Evolutionary conservation across 2,888 invertebrate genomes (phyloP), one percentile per base, ranked within the genome.

Genomic region (Merodon equestris): DNA sequence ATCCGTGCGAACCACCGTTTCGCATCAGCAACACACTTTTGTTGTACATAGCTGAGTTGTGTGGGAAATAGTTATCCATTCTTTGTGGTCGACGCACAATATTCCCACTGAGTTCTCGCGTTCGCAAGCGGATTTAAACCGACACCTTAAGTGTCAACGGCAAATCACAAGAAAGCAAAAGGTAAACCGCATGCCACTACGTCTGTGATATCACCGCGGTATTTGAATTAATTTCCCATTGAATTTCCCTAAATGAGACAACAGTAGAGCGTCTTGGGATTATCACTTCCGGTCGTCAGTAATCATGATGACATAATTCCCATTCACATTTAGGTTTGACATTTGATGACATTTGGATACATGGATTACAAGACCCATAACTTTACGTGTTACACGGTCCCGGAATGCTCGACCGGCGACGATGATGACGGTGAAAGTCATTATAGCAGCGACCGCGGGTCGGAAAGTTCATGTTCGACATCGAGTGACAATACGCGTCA

Each of bases 321-420:
- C 27, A n/a, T 27, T 1, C 19, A n/a, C 18, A 14, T 19, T 19
- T 4, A 58, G 73, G 53, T 53, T 66, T 34, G 47, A 73, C 53
- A 53, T 42, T 53, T 34, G 27, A 51, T 36, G 14, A 58, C 38
- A 17, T 9, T 47, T 58, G 10, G 42, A 63, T 38, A 44, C 81
- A 84, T 87, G 67, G 88, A 88, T 79, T 85, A 84, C 72, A 83
- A 83, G 70, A 74, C 85, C n/a, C 84, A 83, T 18, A 85, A 85
- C 68, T 87, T 86, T 82, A 87, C 87, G 64, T 88, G 88, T 67
- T 88, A 88, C 54, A 88, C 88, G 10, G 86, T 88, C 66, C 88
- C 87, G 12, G 88, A 88, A 81, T 85, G 85, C 70, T 83, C 83
- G n/a, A 83, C 84, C 38, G 84, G 83, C 58, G 84, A 84, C n/a